phyloP scores from a whole-genome alignment of 2,888 invertebrate genomes.

The Tubulanus polymorphus region DNA sequence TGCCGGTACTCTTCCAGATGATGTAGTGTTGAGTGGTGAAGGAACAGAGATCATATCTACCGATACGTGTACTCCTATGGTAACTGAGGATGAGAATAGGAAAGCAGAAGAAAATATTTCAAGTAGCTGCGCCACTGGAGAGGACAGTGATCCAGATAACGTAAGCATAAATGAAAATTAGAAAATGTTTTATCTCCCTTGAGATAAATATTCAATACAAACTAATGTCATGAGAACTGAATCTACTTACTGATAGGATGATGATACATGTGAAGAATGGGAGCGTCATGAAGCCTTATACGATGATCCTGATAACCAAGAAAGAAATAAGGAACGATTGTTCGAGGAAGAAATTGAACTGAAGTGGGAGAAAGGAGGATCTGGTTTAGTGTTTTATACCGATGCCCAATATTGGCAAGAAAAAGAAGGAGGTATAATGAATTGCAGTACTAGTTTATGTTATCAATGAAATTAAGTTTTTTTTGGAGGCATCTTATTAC shows the following conservation, averaged over 20 bases:
- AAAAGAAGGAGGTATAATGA: constrained; percentile 53
- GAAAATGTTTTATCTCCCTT: constrained; percentile 5
- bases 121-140: background rate
- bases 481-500: too few species aligned
- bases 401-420: constrained; percentile 59
- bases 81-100: constrained; percentile 12
- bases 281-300: constrained; percentile 57
- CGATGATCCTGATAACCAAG: constrained; percentile 56
- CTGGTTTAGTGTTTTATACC: constrained; percentile 60
- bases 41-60: too few species aligned
- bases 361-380: constrained; percentile 62
- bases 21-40: constrained; percentile 20
- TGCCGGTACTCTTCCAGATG: constrained; percentile 16
- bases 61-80: constrained; percentile 22
- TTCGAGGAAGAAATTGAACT: constrained; percentile 54
- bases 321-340: constrained; percentile 55
- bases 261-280: constrained; percentile 58
- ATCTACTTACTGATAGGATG: too few species aligned
- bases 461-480: too few species aligned
- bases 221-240: too few species aligned
- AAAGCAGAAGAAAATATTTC: constrained; percentile 7
- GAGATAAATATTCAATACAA: background rate
- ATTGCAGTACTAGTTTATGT: too few species aligned
- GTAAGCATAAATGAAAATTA: constrained; percentile 14
- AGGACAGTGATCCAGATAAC: background rate